Conservation (phyloP, 2,888 invertebrate genomes). For the Melanostoma scalare region DNA sequence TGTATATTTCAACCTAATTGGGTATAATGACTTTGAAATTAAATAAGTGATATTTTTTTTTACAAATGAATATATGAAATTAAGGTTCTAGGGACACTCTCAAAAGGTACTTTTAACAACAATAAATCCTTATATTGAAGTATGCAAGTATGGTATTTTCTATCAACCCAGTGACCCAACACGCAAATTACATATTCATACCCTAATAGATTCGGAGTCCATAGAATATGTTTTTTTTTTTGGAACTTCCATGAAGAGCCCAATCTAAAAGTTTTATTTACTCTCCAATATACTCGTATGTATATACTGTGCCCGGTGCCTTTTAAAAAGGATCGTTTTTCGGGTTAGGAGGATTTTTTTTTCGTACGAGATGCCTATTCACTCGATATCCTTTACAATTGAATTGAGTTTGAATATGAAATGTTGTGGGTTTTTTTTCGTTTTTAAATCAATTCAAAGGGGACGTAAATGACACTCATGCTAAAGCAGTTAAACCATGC, state of each 20-base stretch:
- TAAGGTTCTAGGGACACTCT: background rate
- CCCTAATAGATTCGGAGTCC: slow-evolving; percentile 6
- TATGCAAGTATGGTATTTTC: background rate
- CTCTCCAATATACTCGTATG: background rate
- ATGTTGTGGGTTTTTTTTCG: slow-evolving; percentile 37
- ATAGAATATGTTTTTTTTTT: background rate
- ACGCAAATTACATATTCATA: slow-evolving; percentile 37
- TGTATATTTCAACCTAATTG: slow-evolving; percentile 27
- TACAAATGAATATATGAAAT: background rate
- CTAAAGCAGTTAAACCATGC: slow-evolving; percentile 40
- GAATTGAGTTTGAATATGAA: slow-evolving; percentile 50
- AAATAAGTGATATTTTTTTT: background rate
- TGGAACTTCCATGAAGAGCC: background rate
- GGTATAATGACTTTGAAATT: slow-evolving; percentile 16
- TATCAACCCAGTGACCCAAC: slow-evolving; percentile 25
- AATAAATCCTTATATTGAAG: background rate
- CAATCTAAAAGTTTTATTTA: slow-evolving; percentile 32
- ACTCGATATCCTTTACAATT: slow-evolving; percentile 44
- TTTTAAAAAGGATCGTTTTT: slow-evolving; percentile 8
- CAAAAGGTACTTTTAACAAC: background rate
- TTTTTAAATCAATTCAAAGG: slow-evolving; percentile 44
- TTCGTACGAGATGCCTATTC: slow-evolving; percentile 39
- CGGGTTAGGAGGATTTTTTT: slow-evolving; percentile 1
- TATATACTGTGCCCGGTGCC: slow-evolving; percentile 8
- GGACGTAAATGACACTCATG: slow-evolving; percentile 31